phyloP scores from a whole-genome alignment of 2,888 invertebrate genomes.

The Panorpa germanica region DNA sequence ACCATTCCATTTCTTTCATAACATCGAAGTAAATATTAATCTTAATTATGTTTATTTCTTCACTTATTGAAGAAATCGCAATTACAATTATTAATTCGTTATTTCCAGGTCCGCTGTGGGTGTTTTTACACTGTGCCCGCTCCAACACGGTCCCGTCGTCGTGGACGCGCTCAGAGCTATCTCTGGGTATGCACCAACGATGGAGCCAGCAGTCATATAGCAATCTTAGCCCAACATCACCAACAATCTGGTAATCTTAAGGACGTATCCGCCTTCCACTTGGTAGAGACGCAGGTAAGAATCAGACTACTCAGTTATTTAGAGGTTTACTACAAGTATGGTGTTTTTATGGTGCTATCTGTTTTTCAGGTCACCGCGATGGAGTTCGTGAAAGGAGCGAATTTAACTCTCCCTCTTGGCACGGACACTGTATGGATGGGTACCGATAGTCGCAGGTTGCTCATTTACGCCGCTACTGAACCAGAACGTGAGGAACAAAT shows the following conservation, averaged over 20 bases:
- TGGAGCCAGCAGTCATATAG: conserved; percentile 55
- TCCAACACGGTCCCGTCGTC: conserved; percentile 31
- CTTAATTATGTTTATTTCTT: conserved; percentile 4
- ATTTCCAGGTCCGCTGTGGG: conserved; percentile 64
- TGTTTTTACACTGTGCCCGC: conserved; percentile 64
- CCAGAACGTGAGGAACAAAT: conserved; percentile 68
- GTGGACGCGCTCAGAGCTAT: conserved; percentile 56
- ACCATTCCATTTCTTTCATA: too few relatives aligned
- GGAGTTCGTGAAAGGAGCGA: conserved; percentile 59
- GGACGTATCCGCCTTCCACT: conserved; percentile 56
- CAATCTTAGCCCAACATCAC: conserved; percentile 54
- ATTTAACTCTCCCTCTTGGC: conserved; percentile 27
- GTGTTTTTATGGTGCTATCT: too few relatives aligned
- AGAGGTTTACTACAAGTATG: too few relatives aligned
- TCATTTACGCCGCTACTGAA: conserved; percentile 68
- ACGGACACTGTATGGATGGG: conserved; percentile 83
- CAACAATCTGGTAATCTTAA: conserved; percentile 54
- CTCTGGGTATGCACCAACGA: conserved; percentile 83
- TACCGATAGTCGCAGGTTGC: conserved; percentile 62
- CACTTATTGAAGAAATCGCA: conserved; percentile 1
- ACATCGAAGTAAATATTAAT: too few relatives aligned
- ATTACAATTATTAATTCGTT: conserved; percentile 6
- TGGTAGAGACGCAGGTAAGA: conserved; percentile 53
- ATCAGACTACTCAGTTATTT: too few relatives aligned
- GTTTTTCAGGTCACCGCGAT: conserved; percentile 44